Evolutionary conservation across 2,888 invertebrate genomes (phyloP).

Genomic region (Punctoribates punctum): DNA sequence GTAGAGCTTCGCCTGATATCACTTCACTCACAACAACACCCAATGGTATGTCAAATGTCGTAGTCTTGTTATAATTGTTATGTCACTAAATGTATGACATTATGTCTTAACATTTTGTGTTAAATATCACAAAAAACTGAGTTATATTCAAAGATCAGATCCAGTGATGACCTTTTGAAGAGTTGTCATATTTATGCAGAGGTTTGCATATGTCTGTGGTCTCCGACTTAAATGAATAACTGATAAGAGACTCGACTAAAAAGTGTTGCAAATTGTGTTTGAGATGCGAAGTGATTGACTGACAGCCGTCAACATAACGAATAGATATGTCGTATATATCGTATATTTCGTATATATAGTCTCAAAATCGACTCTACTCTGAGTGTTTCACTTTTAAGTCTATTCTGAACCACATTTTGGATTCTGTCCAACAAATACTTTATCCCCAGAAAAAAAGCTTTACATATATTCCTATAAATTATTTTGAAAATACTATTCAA

Average conservation of each 20-base stretch:
- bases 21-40: constrained; percentile 16
- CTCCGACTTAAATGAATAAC: neutral
- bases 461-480: neutral
- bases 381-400: neutral
- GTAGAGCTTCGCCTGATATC: constrained; percentile 25
- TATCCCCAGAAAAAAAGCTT: neutral
- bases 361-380: neutral
- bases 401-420: constrained; percentile 5
- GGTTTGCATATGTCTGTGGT: constrained; percentile 4
- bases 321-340: neutral
- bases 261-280: neutral
- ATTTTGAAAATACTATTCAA: neutral
- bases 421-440: constrained; percentile 24
- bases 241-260: neutral
- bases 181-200: constrained; percentile 5
- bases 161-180: neutral
- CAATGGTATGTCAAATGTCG: constrained; percentile 13
- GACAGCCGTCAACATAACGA: constrained; percentile 1
- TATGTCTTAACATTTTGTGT: neutral
- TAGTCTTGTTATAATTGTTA: neutral
- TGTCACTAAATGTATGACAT: neutral
- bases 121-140: neutral
- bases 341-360: neutral
- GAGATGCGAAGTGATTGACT: constrained; percentile 10
- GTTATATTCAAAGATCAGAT: neutral